phyloP scores from a whole-genome alignment of 92 coral and sea anemone genomes.

The Chrysogorgia sp. region DNA sequence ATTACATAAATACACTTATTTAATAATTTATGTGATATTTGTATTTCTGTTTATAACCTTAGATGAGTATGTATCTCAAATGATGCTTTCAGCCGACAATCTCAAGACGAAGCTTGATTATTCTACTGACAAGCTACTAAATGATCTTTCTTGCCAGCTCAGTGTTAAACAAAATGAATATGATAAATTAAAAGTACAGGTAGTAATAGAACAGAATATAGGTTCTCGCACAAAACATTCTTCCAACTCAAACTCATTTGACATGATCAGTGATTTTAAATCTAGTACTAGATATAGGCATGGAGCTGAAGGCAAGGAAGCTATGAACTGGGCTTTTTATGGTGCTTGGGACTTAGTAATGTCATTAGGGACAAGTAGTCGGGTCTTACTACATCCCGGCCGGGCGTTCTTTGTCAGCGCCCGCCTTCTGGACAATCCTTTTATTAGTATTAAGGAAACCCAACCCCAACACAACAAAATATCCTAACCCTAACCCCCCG shows the following conservation, averaged over 20 bases:
- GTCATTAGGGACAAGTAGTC: not conserved
- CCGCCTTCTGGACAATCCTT: no score
- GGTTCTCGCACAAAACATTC: constrained; percentile 2
- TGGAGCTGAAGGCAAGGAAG: not conserved
- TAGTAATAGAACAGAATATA: not conserved
- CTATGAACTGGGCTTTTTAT: constrained; percentile 9
- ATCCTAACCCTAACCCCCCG: no score
- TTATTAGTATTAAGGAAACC: no score
- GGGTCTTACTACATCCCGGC: no score
- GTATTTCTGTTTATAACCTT: no score
- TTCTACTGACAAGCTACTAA: not conserved
- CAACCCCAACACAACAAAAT: no score
- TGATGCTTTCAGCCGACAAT: not conserved
- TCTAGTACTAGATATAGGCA: constrained; percentile 13
- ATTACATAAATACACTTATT: no score
- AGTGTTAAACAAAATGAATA: not conserved
- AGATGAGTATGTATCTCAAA: not conserved
- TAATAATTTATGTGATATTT: no score
- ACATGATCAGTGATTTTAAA: not conserved
- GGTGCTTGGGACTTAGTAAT: constrained; percentile 16
- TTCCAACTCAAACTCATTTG: constrained; percentile 1
- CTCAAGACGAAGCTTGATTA: not conserved
- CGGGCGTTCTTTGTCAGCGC: no score
- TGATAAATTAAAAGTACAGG: not conserved
- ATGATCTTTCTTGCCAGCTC: not conserved